Conservation (phyloP, 2,888 invertebrate species). For the Apamea monoglypha region DNA sequence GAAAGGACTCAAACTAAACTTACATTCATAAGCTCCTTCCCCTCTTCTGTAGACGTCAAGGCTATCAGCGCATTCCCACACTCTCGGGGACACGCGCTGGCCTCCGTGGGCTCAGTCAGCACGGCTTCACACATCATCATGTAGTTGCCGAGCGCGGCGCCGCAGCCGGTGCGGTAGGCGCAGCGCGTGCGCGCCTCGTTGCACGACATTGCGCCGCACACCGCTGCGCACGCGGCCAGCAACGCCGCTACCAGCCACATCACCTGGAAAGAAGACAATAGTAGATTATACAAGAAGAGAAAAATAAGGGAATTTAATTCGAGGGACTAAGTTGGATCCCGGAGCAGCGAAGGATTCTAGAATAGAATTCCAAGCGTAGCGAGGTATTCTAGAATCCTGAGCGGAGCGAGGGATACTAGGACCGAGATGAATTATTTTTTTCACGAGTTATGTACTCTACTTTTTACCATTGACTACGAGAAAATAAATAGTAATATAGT, state of each 20-base stretch:
- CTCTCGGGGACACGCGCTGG: slow-evolving; percentile 91
- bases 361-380: too few relatives aligned
- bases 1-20: background rate
- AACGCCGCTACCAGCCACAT: slow-evolving; percentile 84
- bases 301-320: too few relatives aligned
- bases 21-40: slow-evolving; percentile 93
- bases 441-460: too few relatives aligned
- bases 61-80: slow-evolving; percentile 95
- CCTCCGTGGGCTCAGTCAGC: slow-evolving; percentile 89
- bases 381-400: too few relatives aligned
- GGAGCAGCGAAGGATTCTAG: too few relatives aligned
- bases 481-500: too few relatives aligned
- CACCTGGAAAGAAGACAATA: slow-evolving; percentile 71
- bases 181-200: slow-evolving; percentile 93
- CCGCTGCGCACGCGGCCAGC: slow-evolving; percentile 76
- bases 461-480: too few relatives aligned
- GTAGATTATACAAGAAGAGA: too few relatives aligned
- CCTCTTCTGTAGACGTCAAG: slow-evolving; percentile 94
- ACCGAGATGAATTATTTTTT: too few relatives aligned
- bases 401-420: too few relatives aligned
- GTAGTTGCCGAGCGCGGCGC: slow-evolving; percentile 94
- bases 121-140: slow-evolving; percentile 93
- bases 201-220: slow-evolving; percentile 86
- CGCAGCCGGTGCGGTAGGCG: slow-evolving; percentile 94
- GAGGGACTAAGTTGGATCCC: too few relatives aligned